Conservation (phyloP, 2,888 invertebrate species). For the Cetonia aurata region DNA sequence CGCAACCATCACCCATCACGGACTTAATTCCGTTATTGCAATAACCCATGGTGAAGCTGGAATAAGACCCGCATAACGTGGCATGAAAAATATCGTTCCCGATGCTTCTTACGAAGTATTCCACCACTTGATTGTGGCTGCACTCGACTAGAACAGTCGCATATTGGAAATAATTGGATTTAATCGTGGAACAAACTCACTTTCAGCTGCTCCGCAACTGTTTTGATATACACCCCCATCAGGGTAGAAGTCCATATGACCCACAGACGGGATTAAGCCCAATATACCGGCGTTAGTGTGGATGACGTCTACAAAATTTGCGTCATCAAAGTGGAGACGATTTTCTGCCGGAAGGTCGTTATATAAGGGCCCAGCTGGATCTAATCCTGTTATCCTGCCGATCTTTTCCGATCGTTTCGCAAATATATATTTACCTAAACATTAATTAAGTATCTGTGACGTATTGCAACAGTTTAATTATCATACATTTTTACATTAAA, state of each 20-base stretch:
- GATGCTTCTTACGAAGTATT: constrained; percentile 31
- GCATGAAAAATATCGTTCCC: constrained; percentile 7
- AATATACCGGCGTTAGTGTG: constrained; percentile 79
- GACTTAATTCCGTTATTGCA: constrained; percentile 18
- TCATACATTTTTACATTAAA: not conserved
- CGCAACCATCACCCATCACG: constrained; percentile 23
- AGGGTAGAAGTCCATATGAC: constrained; percentile 81
- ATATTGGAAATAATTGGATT: not conserved
- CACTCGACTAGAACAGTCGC: constrained; percentile 29
- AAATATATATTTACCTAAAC: constrained; percentile 40
- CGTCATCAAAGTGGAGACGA: constrained; percentile 70
- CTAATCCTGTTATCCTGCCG: constrained; percentile 64
- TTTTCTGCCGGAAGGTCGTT: constrained; percentile 67
- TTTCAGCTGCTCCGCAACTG: constrained; percentile 23
- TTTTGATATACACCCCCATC: constrained; percentile 70
- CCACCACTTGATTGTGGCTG: constrained; percentile 23
- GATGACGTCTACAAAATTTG: constrained; percentile 75
- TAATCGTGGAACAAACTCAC: constrained; percentile 6
- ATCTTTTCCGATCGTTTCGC: constrained; percentile 5
- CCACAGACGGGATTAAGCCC: constrained; percentile 72
- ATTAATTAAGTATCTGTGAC: not conserved
- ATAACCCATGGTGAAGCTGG: not conserved
- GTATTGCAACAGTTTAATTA: not conserved
- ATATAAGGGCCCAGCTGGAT: constrained; percentile 74
- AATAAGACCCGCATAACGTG: constrained; percentile 21